Conservation (phyloP, 2,888 invertebrate species). For the Odontothrips loti region DNA sequence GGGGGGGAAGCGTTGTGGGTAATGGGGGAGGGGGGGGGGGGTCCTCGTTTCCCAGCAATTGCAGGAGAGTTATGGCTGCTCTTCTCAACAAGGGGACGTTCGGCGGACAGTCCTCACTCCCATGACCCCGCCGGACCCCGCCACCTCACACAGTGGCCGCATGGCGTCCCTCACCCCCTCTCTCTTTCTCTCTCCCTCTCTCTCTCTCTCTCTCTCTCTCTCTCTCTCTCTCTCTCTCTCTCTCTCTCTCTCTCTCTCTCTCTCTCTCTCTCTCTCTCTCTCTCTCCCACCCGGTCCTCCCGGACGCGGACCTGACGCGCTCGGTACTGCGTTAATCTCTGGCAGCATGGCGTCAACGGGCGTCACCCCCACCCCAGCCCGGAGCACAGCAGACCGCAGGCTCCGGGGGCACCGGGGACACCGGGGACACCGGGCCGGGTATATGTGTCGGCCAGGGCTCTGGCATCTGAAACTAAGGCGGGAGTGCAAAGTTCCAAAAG, state of each 20-base stretch:
- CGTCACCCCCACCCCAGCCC: too few relatives aligned
- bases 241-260: neutral
- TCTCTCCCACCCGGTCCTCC: neutral
- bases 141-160: too few relatives aligned
- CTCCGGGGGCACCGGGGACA: too few relatives aligned
- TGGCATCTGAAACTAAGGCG: too few relatives aligned
- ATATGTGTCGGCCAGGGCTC: too few relatives aligned
- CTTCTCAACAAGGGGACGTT: slow-evolving; percentile 26
- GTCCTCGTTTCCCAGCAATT: neutral
- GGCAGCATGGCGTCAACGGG: neutral
- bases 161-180: neutral
- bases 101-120: slow-evolving; percentile 9
- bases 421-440: too few relatives aligned
- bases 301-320: too few relatives aligned
- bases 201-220: neutral
- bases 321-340: slow-evolving; percentile 2
- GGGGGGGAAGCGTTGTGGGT: too few relatives aligned
- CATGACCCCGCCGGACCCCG: neutral
- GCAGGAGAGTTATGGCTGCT: slow-evolving; percentile 22
- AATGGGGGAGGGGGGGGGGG: neutral
- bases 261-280: neutral
- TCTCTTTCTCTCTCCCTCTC: neutral
- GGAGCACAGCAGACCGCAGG: too few relatives aligned
- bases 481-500: too few relatives aligned
- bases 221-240: neutral